Conservation (phyloP, 2,888 invertebrate genomes). For the Lithosia quadra region DNA sequence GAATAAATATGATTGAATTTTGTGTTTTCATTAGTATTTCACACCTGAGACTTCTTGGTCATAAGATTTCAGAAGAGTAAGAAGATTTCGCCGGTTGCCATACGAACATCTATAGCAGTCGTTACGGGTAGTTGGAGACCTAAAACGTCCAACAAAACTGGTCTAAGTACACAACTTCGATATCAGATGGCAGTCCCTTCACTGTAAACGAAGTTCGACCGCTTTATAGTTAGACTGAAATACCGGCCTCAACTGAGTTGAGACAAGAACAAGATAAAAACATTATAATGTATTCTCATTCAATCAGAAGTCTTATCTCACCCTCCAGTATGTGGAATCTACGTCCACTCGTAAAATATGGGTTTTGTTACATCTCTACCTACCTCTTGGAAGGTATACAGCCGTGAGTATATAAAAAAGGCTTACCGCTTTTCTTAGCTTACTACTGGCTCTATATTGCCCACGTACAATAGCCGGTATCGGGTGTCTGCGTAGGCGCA, state of each 20-base stretch:
- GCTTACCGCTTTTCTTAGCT: constrained; percentile 17
- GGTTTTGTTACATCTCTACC: not conserved
- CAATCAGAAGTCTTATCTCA: not conserved
- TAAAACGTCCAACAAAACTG: too few species aligned
- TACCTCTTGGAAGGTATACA: not conserved
- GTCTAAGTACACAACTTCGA: too few species aligned
- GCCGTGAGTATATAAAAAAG: not conserved
- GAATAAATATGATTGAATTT: constrained; percentile 6
- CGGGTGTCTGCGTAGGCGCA: constrained; percentile 53
- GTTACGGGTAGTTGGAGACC: too few species aligned
- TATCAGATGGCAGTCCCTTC: too few species aligned
- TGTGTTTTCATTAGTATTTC: not conserved
- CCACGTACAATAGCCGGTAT: constrained; percentile 43
- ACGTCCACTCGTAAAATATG: not conserved
- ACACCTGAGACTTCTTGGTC: too few species aligned
- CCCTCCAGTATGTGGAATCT: not conserved
- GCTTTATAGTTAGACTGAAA: too few species aligned
- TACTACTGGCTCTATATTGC: constrained; percentile 18
- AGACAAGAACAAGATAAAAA: not conserved
- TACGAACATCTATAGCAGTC: too few species aligned
- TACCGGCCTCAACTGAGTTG: too few species aligned
- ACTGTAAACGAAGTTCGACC: too few species aligned
- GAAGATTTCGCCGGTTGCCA: too few species aligned
- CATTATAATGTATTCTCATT: too few species aligned
- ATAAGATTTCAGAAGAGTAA: too few species aligned